phyloP scores from a whole-genome alignment of 2,113 vertebrate genomes.

The Smithornis capensis region DNA sequence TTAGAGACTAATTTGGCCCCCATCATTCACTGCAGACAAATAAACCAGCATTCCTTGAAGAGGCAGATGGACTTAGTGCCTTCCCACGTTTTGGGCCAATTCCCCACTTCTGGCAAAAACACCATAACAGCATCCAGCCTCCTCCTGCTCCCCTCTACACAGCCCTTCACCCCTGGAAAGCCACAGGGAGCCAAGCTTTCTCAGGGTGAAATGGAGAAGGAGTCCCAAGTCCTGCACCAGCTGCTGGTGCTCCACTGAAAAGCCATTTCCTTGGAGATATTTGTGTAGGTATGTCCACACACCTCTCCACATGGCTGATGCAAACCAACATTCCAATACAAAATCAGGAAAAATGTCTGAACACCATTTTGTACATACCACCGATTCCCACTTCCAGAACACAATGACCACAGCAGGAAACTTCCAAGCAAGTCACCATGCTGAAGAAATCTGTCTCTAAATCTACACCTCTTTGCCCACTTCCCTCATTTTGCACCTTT shows the following conservation, averaged over 20 bases:
- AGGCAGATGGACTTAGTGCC: rapidly evolving
- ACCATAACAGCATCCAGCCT: not conserved
- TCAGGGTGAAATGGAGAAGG: not conserved
- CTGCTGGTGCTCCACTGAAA: not conserved
- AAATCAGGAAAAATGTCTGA: not conserved
- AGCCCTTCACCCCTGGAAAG: not conserved
- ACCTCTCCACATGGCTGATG: not conserved
- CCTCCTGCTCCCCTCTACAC: not conserved
- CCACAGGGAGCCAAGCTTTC: not conserved
- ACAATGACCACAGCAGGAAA: not conserved
- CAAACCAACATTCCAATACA: not conserved
- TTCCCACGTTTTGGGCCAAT: rapidly evolving
- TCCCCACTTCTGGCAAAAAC: not conserved
- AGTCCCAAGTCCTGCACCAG: rapidly evolving
- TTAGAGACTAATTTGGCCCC: not conserved
- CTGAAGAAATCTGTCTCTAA: not conserved
- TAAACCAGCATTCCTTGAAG: not conserved
- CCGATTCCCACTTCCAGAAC: not conserved
- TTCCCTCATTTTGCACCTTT: not conserved
- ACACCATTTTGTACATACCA: rapidly evolving
- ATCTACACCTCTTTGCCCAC: not conserved
- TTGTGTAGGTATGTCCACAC: not conserved
- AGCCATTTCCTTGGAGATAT: not conserved
- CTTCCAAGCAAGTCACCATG: not conserved
- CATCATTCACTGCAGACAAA: not conserved